Evolutionary conservation across 2,113 vertebrate genomes (phyloP).

Genomic region (Phalacrocorax aristotelis): DNA sequence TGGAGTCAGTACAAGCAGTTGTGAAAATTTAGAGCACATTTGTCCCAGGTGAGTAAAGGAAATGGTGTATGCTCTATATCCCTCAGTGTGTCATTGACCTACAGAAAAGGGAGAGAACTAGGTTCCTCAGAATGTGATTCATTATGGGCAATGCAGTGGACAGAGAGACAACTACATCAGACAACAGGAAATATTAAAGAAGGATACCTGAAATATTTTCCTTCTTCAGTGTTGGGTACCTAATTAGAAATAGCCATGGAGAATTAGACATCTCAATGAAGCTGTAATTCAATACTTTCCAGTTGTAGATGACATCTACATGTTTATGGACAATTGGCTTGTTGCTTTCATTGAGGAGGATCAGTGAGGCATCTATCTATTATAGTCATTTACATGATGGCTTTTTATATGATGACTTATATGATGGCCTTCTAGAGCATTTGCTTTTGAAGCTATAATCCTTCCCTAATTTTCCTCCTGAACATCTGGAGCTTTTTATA

Average conservation of each 20-base stretch:
- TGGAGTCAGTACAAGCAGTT: background rate
- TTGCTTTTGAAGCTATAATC: background rate
- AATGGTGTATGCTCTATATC: background rate
- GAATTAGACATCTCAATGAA: background rate
- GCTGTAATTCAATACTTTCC: background rate
- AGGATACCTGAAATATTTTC: background rate
- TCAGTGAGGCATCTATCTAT: background rate
- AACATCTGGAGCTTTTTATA: background rate
- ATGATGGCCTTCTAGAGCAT: background rate
- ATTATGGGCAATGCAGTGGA: background rate
- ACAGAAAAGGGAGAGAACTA: background rate
- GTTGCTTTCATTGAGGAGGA: background rate
- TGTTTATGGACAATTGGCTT: background rate
- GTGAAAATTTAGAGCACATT: background rate
- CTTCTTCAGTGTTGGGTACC: background rate
- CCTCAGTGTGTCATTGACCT: background rate
- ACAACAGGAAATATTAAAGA: background rate
- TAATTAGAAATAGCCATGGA: background rate
- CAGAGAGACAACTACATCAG: background rate
- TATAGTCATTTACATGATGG: background rate
- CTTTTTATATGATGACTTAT: background rate
- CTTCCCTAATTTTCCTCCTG: background rate
- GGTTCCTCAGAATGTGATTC: background rate
- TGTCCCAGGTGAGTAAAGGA: background rate
- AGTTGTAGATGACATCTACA: background rate